Conservation (phyloP, 1,140 invertebrate genomes). For the Brachionus paranguensis region DNA sequence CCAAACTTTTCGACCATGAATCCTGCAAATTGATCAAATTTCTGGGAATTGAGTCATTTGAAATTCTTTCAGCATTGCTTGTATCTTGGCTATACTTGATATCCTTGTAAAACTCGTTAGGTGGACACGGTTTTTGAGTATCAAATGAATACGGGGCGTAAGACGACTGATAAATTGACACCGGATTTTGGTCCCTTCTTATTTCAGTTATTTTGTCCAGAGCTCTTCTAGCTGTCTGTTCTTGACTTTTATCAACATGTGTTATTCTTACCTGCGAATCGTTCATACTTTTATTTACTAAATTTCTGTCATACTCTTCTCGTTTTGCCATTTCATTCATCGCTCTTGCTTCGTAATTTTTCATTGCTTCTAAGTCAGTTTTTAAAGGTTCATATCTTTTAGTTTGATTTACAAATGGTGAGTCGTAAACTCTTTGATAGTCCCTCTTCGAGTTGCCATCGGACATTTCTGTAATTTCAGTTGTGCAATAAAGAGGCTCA, state of each 20-base stretch:
- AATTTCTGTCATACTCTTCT: background rate
- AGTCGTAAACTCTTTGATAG: slow-evolving; percentile 18
- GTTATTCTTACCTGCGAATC: background rate
- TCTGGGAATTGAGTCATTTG: background rate
- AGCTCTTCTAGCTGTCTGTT: background rate
- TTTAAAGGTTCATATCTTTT: slow-evolving; percentile 26
- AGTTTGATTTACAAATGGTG: background rate
- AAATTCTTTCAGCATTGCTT: background rate
- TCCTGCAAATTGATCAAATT: slow-evolving; percentile 21
- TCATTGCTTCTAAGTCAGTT: slow-evolving; percentile 29
- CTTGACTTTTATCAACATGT: background rate
- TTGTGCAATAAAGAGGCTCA: slow-evolving; percentile 6
- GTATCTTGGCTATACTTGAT: background rate
- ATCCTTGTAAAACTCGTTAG: slow-evolving; percentile 5
- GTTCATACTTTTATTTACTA: background rate
- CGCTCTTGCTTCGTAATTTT: background rate
- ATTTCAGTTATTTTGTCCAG: background rate
- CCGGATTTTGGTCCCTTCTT: background rate
- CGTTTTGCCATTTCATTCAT: background rate
- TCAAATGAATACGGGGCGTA: background rate
- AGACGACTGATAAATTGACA: background rate
- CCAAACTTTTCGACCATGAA: slow-evolving; percentile 12
- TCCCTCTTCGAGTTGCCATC: slow-evolving; percentile 23
- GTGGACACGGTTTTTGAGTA: background rate
- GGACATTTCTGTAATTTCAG: background rate